Evolutionary conservation across 2,797 vertebrate species (phyloP), one percentile per base, ranked within the genome.

Genomic region (Rhinogobio ventralis): DNA sequence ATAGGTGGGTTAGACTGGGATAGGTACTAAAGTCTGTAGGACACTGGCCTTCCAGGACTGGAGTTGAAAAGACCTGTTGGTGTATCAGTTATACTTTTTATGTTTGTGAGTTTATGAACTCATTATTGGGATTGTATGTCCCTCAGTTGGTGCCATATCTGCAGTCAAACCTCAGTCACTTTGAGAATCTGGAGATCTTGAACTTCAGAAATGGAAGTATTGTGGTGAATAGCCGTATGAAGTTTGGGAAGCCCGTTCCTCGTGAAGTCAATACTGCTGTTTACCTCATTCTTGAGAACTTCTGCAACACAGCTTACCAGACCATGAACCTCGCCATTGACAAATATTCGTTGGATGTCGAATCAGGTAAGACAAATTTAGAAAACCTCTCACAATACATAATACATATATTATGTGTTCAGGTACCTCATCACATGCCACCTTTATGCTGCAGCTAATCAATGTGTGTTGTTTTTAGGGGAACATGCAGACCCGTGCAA

Each of bases 201-300:
- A 99, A 98, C 94, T 99, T 99, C 94, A 94, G 97, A 88, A 99
- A 99, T 2, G 98, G 98, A 89, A 99, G 98, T 90, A 96, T 99
- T 1, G 97, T 99, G 89, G 97, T 99, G 73, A 99, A 99, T 90
- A 99, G 98, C 86, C 93, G 97, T 76, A 96, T 99, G 96, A 96
- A 95, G 86, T 98, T 99, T 64, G 93, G 94, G 7, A 95, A 95
- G 80, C 96, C 97, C 0, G 95, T 97, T 72, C 96, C 96, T 76
- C 94, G 82, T 53, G 95, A 96, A 0, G 96, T 98, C 81, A 96
- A 96, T 86, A 96, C 94, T 0, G 95, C 94, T 0, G 96, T 99
- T 9, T 97, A 98, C 84, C 91, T 98, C 89, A 97, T 99, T 90
- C 93, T 99, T 83, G 97, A 98, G 92, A 96, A 99, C 90, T 98